phyloP scores from a whole-genome alignment of 2,888 invertebrate species.

The Apamea monoglypha region DNA sequence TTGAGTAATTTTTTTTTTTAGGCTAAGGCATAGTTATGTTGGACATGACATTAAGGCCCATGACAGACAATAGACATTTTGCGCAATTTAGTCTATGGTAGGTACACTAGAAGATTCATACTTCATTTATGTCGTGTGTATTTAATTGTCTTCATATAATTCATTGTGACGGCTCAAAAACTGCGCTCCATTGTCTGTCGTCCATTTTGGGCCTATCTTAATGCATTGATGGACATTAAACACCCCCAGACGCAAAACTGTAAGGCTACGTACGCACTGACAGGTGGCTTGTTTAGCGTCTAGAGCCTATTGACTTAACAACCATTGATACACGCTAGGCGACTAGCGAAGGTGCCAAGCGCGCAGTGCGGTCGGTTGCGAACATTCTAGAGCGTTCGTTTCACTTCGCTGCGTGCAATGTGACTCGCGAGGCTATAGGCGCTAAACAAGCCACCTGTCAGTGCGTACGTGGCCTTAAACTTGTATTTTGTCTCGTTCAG shows the following conservation, averaged over 20 bases:
- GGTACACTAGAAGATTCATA: background rate
- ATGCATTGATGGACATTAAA: background rate
- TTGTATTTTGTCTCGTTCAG: background rate
- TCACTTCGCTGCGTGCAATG: too few species aligned
- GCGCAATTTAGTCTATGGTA: constrained; percentile 13
- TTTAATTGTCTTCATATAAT: background rate
- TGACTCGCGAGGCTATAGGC: too few species aligned
- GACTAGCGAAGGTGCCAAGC: too few species aligned
- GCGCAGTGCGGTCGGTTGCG: too few species aligned
- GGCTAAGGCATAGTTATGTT: constrained; percentile 63
- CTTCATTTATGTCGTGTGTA: background rate
- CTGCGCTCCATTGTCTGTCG: background rate
- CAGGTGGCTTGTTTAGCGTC: too few species aligned
- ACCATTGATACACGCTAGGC: too few species aligned
- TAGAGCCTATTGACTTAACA: too few species aligned
- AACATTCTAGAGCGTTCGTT: too few species aligned
- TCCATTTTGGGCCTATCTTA: background rate
- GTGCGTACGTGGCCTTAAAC: too few species aligned
- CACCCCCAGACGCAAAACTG: too few species aligned
- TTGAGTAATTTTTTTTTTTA: constrained; percentile 61
- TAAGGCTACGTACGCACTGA: too few species aligned
- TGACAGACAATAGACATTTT: background rate
- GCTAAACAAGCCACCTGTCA: too few species aligned
- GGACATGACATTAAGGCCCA: background rate
- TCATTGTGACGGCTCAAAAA: constrained; percentile 5